Percentiles rank a stretch among this genome's conserved stretches.
Evolutionary conservation across 2,113 vertebrate genomes (phyloP).

Genomic region (Probosciger aterrimus): DNA sequence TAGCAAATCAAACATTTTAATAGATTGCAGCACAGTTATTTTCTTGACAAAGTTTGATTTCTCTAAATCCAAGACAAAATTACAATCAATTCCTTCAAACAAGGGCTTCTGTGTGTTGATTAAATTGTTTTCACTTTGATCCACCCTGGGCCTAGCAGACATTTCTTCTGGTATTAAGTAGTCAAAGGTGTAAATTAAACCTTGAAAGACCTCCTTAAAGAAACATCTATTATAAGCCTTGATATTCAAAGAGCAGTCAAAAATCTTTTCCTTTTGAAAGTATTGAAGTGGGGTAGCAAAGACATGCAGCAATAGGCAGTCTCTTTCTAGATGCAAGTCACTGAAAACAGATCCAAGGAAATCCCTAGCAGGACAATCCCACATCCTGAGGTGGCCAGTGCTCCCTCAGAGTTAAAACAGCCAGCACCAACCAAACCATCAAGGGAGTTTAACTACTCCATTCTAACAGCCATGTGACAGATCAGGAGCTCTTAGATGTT

Average conservation of each 20-base stretch:
- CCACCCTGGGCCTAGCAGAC: background rate
- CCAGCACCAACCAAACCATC: background rate
- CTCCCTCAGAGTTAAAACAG: background rate
- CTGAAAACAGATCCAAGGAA: background rate
- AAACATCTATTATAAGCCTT: background rate
- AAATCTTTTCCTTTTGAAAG: background rate
- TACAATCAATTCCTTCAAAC: slow-evolving; percentile 22
- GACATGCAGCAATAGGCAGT: background rate
- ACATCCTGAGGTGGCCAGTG: background rate
- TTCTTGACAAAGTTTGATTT: background rate
- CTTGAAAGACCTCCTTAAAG: slow-evolving; percentile 8
- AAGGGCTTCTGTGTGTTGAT: background rate
- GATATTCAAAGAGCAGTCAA: background rate
- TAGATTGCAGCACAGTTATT: background rate
- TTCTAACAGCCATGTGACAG: background rate
- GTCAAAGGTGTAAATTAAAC: slow-evolving; percentile 4
- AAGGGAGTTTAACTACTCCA: background rate
- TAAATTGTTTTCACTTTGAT: background rate
- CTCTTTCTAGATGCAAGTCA: background rate
- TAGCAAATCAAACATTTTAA: slow-evolving; percentile 7
- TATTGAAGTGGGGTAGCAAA: background rate
- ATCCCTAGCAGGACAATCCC: background rate
- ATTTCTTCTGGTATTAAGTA: background rate
- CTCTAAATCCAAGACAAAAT: slow-evolving; percentile 14
- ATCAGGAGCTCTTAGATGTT: background rate